Evolutionary conservation across 2,113 vertebrate species (phyloP).

Genomic region (Centropus bengalensis): DNA sequence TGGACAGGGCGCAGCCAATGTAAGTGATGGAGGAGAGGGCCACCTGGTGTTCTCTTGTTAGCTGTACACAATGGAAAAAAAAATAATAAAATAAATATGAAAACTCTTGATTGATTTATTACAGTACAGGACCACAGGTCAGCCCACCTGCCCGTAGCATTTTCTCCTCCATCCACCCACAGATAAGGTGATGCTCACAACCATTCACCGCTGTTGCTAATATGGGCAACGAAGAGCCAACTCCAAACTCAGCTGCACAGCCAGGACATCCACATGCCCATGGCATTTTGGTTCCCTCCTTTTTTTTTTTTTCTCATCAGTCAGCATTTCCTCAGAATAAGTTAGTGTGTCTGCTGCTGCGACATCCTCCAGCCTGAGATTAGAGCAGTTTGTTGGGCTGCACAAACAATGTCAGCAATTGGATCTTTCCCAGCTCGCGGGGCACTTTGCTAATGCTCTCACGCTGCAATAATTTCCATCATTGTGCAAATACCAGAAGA

Average conservation of each 20-base stretch:
- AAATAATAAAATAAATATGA: background rate
- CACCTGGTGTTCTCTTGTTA: conserved; percentile 86
- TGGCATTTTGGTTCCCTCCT: background rate
- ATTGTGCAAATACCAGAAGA: background rate
- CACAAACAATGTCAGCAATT: background rate
- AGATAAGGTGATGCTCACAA: background rate
- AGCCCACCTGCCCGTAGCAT: background rate
- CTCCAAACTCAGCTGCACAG: background rate
- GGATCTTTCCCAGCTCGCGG: background rate
- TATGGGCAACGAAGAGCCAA: background rate
- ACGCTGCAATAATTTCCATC: background rate
- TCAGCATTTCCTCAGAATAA: background rate
- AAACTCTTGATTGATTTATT: background rate
- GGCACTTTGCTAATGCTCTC: background rate
- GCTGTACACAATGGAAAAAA: conserved; percentile 73
- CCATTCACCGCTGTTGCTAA: background rate
- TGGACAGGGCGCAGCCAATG: conserved; percentile 92
- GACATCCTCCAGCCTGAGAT: background rate
- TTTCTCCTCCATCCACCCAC: background rate
- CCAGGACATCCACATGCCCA: background rate
- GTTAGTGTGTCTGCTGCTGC: background rate
- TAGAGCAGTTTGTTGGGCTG: background rate
- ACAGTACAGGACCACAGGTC: background rate
- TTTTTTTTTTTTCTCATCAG: background rate
- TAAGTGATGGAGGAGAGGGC: conserved; percentile 95